These are phyloP conservation scores for Protophormia terraenovae DNA, from an alignment of 2,888 invertebrate species.

Conservation along the genomic window DNA sequence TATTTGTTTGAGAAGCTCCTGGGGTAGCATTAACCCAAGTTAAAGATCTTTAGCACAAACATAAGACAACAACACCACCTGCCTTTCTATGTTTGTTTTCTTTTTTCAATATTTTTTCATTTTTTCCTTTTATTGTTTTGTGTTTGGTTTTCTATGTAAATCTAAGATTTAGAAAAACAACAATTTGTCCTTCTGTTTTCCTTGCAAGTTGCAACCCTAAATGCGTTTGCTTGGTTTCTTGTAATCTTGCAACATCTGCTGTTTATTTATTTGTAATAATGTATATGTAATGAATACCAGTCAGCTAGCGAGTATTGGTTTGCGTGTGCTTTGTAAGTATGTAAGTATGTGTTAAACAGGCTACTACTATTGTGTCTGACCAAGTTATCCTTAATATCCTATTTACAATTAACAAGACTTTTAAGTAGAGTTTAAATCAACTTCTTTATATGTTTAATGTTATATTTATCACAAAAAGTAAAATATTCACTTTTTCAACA, in stretches of 20 bases:
- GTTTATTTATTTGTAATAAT: slow-evolving; percentile 34
- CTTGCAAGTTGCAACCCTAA: slow-evolving; percentile 51
- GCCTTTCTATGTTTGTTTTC: slow-evolving; percentile 29
- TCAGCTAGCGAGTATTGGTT: background rate
- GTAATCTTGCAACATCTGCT: slow-evolving; percentile 66
- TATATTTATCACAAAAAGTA: background rate
- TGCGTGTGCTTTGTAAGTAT: background rate
- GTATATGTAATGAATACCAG: background rate
- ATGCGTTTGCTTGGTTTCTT: slow-evolving; percentile 17
- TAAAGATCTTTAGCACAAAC: background rate
- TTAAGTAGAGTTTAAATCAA: background rate
- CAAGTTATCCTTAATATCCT: slow-evolving; percentile 32
- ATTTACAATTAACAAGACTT: slow-evolving; percentile 23
- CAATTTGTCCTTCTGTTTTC: slow-evolving; percentile 19
- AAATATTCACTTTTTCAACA: background rate
- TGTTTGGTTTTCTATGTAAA: slow-evolving; percentile 32
- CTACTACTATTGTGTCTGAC: slow-evolving; percentile 22
- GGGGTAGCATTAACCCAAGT: slow-evolving; percentile 2
- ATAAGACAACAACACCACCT: slow-evolving; percentile 53
- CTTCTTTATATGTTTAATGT: background rate
- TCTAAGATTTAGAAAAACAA: slow-evolving; percentile 52
- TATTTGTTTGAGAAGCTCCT: slow-evolving; percentile 47
- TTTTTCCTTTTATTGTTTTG: background rate
- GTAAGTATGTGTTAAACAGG: background rate
- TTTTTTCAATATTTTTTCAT: background rate